Percentiles rank a stretch among this genome's conserved stretches.
phyloP scores from a whole-genome alignment of 2,888 invertebrate genomes.

The Acleris laterana region DNA sequence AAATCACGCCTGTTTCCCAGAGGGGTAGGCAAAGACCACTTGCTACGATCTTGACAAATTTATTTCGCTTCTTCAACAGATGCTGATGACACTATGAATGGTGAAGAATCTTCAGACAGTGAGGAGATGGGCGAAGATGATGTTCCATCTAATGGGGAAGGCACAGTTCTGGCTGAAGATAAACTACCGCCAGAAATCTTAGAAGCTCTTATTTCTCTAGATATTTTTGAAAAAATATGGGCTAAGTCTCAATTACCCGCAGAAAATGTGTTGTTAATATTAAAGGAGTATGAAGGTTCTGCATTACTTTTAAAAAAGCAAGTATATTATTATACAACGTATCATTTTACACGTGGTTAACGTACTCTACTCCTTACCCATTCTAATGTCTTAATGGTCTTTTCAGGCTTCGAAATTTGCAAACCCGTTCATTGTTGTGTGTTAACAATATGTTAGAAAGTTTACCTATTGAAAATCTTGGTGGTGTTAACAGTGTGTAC shows the following conservation, averaged over 20 bases:
- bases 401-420: constrained; percentile 81
- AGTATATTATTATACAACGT: constrained; percentile 38
- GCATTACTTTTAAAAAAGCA: constrained; percentile 79
- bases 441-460: constrained; percentile 88
- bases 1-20: too few species aligned
- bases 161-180: constrained; percentile 68
- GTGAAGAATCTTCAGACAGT: constrained; percentile 65
- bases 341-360: background rate
- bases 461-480: constrained; percentile 86
- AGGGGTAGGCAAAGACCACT: too few species aligned
- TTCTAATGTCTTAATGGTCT: background rate
- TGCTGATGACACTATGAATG: constrained; percentile 58
- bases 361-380: background rate
- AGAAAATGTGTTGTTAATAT: constrained; percentile 80
- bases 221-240: constrained; percentile 86
- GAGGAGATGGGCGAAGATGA: constrained; percentile 55
- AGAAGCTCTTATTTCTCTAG: constrained; percentile 84
- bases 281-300: constrained; percentile 80
- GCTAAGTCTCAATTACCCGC: constrained; percentile 79
- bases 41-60: too few species aligned
- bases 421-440: constrained; percentile 87
- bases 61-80: too few species aligned
- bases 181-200: constrained; percentile 84
- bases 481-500: constrained; percentile 85
- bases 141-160: constrained; percentile 59